Percentiles rank a stretch among this genome's conserved stretches.
phyloP scores from a whole-genome alignment of 2,888 invertebrate genomes.

The Pseudeuparius sepicola region DNA sequence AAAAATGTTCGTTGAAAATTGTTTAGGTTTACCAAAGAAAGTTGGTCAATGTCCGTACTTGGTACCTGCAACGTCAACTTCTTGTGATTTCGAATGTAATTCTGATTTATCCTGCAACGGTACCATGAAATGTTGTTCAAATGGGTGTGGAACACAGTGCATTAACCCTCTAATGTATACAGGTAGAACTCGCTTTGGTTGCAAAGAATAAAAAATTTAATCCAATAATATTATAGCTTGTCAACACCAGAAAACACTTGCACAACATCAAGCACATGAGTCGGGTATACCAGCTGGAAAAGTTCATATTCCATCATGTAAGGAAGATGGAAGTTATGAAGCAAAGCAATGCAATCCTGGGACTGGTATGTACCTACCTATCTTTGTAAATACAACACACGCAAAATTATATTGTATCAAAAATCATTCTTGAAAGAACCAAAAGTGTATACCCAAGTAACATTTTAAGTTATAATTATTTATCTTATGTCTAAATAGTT shows the following conservation, averaged over 20 bases:
- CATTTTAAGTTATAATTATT: no score
- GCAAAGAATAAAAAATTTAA: background rate
- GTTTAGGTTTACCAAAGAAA: conserved; percentile 49
- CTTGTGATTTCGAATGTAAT: conserved; percentile 69
- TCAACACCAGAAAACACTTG: conserved; percentile 48
- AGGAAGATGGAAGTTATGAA: conserved; percentile 57
- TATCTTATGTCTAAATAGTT: no score
- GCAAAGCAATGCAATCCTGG: conserved; percentile 62
- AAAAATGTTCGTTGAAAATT: background rate
- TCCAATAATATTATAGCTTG: conserved; percentile 42
- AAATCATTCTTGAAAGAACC: no score
- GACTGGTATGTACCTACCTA: conserved; percentile 47
- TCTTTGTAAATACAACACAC: conserved; percentile 49
- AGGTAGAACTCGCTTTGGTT: conserved; percentile 23
- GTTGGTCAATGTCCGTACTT: conserved; percentile 77
- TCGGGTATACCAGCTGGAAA: conserved; percentile 66
- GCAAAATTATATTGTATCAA: no score
- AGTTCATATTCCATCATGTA: conserved; percentile 65
- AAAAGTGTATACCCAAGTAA: no score
- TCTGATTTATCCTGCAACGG: conserved; percentile 66
- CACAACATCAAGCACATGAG: conserved; percentile 56
- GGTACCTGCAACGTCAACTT: conserved; percentile 54
- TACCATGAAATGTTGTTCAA: conserved; percentile 68
- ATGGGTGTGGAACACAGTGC: conserved; percentile 79
- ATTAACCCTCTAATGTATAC: conserved; percentile 62